Evolutionary conservation across 2,113 vertebrate species (phyloP).

Genomic region (Bettongia penicillata): DNA sequence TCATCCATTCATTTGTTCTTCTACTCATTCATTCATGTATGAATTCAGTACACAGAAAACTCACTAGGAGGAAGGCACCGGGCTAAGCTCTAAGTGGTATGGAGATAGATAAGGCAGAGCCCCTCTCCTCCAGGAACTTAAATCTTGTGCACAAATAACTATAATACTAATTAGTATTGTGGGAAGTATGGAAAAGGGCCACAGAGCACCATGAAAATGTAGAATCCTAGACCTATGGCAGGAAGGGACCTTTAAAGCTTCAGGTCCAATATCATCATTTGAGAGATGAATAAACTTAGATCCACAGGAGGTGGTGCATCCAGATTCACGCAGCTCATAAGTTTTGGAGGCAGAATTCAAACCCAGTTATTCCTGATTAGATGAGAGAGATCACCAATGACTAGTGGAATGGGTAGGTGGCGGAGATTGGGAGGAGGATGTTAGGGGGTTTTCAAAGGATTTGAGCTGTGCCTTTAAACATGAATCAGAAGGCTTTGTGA

Average conservation of each 20-base stretch:
- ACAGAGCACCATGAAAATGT: too few species aligned
- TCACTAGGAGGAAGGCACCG: too few species aligned
- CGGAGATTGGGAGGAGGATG: background rate
- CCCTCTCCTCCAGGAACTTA: background rate
- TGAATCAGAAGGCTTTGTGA: background rate
- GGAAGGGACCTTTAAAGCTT: background rate
- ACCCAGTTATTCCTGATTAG: background rate
- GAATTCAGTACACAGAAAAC: background rate
- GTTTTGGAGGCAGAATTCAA: background rate
- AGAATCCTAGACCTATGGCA: background rate
- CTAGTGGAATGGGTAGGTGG: background rate
- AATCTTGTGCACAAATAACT: background rate
- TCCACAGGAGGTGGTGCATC: background rate
- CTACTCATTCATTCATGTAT: background rate
- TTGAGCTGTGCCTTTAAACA: background rate
- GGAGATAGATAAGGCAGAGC: background rate
- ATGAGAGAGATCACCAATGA: background rate
- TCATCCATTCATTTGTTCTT: background rate
- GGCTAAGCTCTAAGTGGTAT: background rate
- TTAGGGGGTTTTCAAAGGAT: background rate
- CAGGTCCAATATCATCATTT: background rate
- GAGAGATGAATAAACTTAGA: background rate
- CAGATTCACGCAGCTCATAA: background rate
- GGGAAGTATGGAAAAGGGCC: background rate
- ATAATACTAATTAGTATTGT: background rate